Conservation (phyloP, 2,888 invertebrate species). For the Drosophila gaucha region DNA sequence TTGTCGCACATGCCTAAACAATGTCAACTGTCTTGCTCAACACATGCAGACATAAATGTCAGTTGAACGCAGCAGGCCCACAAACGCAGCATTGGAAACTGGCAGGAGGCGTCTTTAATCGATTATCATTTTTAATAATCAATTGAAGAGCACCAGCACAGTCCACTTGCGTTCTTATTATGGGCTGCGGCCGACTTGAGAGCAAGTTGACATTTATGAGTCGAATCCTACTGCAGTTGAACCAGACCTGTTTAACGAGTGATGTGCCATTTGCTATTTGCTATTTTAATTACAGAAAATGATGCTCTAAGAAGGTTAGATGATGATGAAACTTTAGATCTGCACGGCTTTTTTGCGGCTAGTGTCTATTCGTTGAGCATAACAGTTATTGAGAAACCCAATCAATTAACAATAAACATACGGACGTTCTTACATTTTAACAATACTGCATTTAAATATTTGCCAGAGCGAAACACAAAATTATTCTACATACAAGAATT, state of each 20-base stretch:
- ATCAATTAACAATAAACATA: background rate
- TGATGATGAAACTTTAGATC: slow-evolving; percentile 21
- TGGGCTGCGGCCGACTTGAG: slow-evolving; percentile 46
- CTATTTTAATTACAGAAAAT: slow-evolving; percentile 68
- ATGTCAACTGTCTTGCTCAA: slow-evolving; percentile 84
- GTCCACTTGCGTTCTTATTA: slow-evolving; percentile 48
- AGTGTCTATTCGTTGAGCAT: background rate
- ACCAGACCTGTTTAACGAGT: slow-evolving; percentile 19
- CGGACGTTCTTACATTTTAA: background rate
- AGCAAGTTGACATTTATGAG: slow-evolving; percentile 75
- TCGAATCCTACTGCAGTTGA: slow-evolving; percentile 33
- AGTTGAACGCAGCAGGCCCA: slow-evolving; percentile 58
- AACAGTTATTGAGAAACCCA: background rate
- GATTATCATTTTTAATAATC: slow-evolving; percentile 85
- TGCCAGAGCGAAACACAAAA: too few species aligned
- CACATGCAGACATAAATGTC: slow-evolving; percentile 84
- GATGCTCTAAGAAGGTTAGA: slow-evolving; percentile 15
- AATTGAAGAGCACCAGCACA: slow-evolving; percentile 67
- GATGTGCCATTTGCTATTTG: slow-evolving; percentile 43
- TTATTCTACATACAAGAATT: too few species aligned
- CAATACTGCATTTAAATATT: background rate
- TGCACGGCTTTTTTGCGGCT: too few species aligned
- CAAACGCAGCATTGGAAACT: slow-evolving; percentile 29
- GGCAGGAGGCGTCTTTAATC: slow-evolving; percentile 77
- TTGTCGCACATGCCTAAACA: slow-evolving; percentile 62